phyloP scores from a whole-genome alignment of 2,888 invertebrate species.

The Tetramorium bicarinatum region DNA sequence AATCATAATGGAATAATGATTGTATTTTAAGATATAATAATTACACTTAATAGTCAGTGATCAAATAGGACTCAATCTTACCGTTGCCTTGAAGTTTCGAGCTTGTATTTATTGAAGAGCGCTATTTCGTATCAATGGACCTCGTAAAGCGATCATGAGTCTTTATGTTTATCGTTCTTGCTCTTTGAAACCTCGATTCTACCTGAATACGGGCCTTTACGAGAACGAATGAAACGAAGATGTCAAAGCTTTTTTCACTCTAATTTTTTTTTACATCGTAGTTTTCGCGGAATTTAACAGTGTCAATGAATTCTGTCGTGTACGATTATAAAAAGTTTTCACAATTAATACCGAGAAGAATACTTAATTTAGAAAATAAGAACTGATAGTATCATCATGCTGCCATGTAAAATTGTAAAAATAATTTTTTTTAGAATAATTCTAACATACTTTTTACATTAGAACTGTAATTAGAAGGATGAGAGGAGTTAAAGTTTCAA shows the following conservation, averaged over 20 bases:
- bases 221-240: slow-evolving; percentile 2
- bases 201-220: background rate
- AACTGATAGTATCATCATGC: background rate
- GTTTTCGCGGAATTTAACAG: background rate
- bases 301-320: background rate
- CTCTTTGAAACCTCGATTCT: slow-evolving; percentile 15
- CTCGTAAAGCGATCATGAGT: background rate
- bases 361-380: background rate
- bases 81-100: background rate
- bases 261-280: slow-evolving; percentile 15
- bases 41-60: background rate
- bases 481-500: background rate
- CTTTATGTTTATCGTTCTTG: slow-evolving; percentile 20
- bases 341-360: background rate
- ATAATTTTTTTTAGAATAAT: background rate
- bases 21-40: background rate
- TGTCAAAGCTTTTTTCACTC: background rate
- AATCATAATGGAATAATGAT: background rate
- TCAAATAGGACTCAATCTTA: background rate
- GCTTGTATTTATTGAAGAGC: background rate
- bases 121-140: slow-evolving; percentile 3
- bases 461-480: background rate
- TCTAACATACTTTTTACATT: background rate
- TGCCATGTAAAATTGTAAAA: background rate
- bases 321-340: background rate